A percentile compares a stretch with the other conserved stretches of the same genome.
These are phyloP conservation scores for Puntigrus tetrazona DNA, from an alignment of 2,113 vertebrate genomes.

Conservation along the genomic window DNA sequence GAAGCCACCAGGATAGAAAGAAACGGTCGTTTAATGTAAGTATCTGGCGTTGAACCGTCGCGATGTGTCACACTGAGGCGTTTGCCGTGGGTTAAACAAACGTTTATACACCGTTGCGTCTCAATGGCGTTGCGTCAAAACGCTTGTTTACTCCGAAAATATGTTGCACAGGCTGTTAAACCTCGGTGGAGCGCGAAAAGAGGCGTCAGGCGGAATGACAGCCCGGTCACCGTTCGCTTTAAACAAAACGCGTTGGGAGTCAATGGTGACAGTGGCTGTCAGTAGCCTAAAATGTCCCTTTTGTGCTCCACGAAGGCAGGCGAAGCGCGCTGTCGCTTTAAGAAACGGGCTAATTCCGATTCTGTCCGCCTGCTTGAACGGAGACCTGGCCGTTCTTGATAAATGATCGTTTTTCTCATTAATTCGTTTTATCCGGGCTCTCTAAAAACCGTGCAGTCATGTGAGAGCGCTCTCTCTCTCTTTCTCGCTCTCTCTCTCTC, in stretches of 20 bases:
- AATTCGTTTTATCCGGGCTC: not conserved
- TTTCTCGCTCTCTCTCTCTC: not conserved
- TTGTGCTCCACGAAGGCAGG: not conserved
- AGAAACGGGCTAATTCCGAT: not conserved
- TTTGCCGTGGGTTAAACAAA: not conserved
- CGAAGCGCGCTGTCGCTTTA: conserved; percentile 5
- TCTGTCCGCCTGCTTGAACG: not conserved
- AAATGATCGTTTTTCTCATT: not conserved
- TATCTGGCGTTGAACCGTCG: not conserved
- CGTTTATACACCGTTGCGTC: too few species aligned
- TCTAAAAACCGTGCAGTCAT: not conserved
- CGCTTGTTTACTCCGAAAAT: not conserved
- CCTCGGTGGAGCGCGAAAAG: not conserved
- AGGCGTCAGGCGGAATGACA: not conserved
- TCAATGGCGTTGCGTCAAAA: not conserved
- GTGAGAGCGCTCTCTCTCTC: not conserved
- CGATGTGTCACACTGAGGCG: not conserved
- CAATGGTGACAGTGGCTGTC: not conserved
- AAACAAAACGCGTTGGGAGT: too few species aligned
- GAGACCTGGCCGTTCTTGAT: not conserved
- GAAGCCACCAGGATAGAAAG: not conserved
- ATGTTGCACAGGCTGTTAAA: not conserved
- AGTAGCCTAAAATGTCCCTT: not conserved
- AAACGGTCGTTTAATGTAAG: conserved; percentile 36
- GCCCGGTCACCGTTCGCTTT: not conserved